Conservation (phyloP, 2,888 invertebrate genomes). For the Trachelus troglodyta region DNA sequence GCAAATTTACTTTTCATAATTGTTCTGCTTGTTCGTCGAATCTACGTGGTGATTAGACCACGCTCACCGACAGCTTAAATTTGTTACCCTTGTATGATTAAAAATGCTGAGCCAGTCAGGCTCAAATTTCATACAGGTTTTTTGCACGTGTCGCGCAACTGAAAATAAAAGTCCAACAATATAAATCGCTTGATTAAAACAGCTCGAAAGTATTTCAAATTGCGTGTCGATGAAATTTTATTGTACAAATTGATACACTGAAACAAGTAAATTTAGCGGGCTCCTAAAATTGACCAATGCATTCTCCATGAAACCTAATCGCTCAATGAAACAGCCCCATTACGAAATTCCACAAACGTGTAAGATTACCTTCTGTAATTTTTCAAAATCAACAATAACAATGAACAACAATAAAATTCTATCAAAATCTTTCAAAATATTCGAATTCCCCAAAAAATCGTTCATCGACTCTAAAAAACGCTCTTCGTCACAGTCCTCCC, state of each 20-base stretch:
- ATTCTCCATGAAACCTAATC: background rate
- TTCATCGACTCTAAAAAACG: background rate
- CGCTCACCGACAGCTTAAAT: background rate
- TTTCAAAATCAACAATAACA: background rate
- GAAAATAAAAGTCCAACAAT: too few species aligned
- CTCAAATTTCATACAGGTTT: background rate
- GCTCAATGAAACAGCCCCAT: background rate
- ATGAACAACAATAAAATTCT: background rate
- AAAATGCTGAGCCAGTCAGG: background rate
- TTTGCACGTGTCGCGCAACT: background rate
- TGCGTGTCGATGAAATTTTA: background rate
- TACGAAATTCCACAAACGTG: background rate
- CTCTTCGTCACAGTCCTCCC: background rate
- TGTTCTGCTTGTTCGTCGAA: background rate
- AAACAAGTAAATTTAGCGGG: background rate
- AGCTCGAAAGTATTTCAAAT: too few species aligned
- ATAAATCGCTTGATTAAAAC: background rate
- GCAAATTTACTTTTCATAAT: background rate
- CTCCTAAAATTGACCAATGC: background rate
- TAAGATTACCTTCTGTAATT: background rate
- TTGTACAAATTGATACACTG: background rate
- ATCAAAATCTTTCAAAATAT: background rate
- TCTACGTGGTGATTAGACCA: background rate
- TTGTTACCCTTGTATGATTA: background rate
- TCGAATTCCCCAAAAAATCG: background rate